Conservation (phyloP, 2,888 invertebrate species). For the Pollenia amentaria region DNA sequence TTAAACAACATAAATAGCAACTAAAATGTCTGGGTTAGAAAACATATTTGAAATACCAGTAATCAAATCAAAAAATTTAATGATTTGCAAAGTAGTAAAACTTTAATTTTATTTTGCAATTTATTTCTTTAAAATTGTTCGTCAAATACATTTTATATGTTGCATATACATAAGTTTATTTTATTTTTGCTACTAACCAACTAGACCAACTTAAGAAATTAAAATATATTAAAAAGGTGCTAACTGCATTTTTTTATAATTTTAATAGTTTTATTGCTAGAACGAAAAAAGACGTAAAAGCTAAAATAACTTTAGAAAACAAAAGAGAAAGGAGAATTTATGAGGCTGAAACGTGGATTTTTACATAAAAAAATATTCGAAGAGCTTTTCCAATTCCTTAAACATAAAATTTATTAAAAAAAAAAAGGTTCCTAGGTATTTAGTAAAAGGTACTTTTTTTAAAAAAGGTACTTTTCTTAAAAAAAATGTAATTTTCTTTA, state of each 20-base stretch:
- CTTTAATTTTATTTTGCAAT: constrained; percentile 31
- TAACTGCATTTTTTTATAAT: background rate
- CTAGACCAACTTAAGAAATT: constrained; percentile 4
- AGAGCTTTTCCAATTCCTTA: too few relatives aligned
- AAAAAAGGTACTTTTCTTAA: too few relatives aligned
- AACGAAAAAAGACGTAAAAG: too few relatives aligned
- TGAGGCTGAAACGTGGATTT: too few relatives aligned
- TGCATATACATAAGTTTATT: background rate
- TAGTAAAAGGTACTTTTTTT: too few relatives aligned
- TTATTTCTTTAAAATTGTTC: constrained; percentile 34
- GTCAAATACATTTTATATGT: constrained; percentile 2
- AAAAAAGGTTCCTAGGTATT: too few relatives aligned
- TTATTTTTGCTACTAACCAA: background rate
- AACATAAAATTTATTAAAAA: too few relatives aligned
- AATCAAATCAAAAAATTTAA: constrained; percentile 34
- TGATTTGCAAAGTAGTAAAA: constrained; percentile 15
- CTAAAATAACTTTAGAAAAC: too few relatives aligned
- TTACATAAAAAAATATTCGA: too few relatives aligned
- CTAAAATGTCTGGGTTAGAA: background rate
- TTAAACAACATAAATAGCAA: constrained; percentile 11
- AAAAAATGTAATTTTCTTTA: too few relatives aligned
- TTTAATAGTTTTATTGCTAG: too few relatives aligned
- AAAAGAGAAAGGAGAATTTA: too few relatives aligned
- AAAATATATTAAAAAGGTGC: background rate
- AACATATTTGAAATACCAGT: constrained; percentile 2